A percentile compares a stretch with the other conserved stretches of the same genome.
Conservation (phyloP, 2,888 invertebrate species). For the Metacarcinus magister region DNA sequence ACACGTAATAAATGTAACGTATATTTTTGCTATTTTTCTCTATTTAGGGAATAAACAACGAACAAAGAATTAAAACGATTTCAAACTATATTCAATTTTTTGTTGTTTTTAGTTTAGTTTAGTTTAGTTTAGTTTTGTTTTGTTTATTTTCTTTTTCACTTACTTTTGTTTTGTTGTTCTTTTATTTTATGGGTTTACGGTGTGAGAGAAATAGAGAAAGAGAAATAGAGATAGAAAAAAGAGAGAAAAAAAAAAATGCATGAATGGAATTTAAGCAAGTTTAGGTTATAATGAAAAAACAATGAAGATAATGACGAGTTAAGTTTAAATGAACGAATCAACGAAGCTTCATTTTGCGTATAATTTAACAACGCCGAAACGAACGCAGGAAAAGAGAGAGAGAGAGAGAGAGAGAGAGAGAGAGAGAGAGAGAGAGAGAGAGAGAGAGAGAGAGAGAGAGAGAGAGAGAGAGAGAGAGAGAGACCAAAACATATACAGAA, state of each 20-base stretch:
- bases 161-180: background rate
- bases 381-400: background rate
- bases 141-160: background rate
- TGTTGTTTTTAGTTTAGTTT: background rate
- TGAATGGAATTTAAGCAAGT: background rate
- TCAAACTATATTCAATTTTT: background rate
- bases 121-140: conserved; percentile 12
- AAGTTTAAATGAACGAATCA: background rate
- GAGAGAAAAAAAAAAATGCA: background rate
- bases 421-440: background rate
- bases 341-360: background rate
- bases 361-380: background rate
- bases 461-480: background rate
- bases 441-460: background rate
- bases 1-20: conserved; percentile 5
- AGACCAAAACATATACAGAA: background rate
- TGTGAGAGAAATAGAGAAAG: background rate
- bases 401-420: background rate
- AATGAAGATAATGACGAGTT: background rate
- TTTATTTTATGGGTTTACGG: background rate
- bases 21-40: background rate
- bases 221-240: background rate
- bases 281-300: background rate
- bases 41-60: conserved; percentile 11
- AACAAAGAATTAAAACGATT: conserved; percentile 39